These are phyloP conservation scores for Penaeus chinensis DNA, from an alignment of 1,140 invertebrate genomes.

Conservation along the genomic window DNA sequence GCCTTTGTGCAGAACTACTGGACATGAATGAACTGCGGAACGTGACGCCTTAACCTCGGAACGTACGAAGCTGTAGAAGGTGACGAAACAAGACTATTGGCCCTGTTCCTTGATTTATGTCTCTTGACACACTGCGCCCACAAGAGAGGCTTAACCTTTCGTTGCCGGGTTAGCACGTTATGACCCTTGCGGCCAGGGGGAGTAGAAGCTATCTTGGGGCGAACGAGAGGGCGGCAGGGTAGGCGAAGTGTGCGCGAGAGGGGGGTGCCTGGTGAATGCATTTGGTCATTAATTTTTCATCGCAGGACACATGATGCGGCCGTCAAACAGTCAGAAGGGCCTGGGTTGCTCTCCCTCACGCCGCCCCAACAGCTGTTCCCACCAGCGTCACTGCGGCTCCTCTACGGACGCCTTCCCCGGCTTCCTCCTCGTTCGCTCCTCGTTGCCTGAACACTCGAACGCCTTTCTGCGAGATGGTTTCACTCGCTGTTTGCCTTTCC, in stretches of 20 bases:
- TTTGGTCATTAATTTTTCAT: conserved; percentile 61
- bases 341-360: conserved; percentile 30
- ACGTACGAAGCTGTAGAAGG: conserved; percentile 38
- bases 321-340: conserved; percentile 57
- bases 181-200: conserved; percentile 14
- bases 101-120: conserved; percentile 60
- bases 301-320: conserved; percentile 60
- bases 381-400: neutral
- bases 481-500: no score
- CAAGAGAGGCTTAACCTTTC: conserved; percentile 30
- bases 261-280: conserved; percentile 59
- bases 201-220: neutral
- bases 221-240: neutral
- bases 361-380: conserved; percentile 33
- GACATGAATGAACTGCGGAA: conserved; percentile 36
- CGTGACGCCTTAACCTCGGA: conserved; percentile 41
- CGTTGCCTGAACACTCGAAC: no score
- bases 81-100: conserved; percentile 61
- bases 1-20: neutral
- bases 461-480: no score
- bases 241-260: neutral
- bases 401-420: neutral
- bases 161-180: neutral
- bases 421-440: neutral
- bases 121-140: conserved; percentile 41